phyloP scores from a whole-genome alignment of 2,888 invertebrate species.

The Cephalotes varians region DNA sequence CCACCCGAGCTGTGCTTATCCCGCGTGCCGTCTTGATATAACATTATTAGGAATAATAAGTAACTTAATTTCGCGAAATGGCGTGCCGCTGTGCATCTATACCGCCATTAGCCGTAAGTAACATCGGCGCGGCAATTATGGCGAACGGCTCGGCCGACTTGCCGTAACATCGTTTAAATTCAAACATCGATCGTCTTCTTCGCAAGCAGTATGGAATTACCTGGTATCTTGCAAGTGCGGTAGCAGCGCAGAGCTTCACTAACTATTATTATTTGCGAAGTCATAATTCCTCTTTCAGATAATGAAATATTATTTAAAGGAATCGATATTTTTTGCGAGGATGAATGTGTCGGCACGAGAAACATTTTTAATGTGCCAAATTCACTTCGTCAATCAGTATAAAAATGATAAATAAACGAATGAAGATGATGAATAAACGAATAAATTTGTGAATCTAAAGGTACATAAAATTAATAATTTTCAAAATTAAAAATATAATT shows the following conservation, averaged over 20 bases:
- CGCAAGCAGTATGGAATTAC: conserved; percentile 24
- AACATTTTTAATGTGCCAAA: background rate
- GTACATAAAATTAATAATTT: background rate
- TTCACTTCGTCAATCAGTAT: background rate
- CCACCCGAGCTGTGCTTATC: background rate
- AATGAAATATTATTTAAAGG: conserved; percentile 40
- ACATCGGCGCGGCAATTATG: conserved; percentile 45
- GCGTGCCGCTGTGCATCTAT: conserved; percentile 9
- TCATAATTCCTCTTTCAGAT: conserved; percentile 29
- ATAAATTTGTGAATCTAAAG: too few relatives aligned
- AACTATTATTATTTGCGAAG: conserved; percentile 36
- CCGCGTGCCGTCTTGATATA: conserved; percentile 22
- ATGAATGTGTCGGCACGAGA: background rate
- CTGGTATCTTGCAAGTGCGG: conserved; percentile 10
- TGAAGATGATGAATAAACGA: too few relatives aligned
- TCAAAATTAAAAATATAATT: background rate
- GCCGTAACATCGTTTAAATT: conserved; percentile 42
- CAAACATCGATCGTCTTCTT: conserved; percentile 43
- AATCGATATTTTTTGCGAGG: conserved; percentile 1
- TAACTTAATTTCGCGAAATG: conserved; percentile 48
- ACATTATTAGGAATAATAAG: conserved; percentile 58
- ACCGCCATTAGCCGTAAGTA: conserved; percentile 45
- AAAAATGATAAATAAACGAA: background rate
- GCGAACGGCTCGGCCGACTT: conserved; percentile 25
- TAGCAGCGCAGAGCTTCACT: background rate